Percentiles rank a stretch among this genome's conserved stretches.
phyloP scores from a whole-genome alignment of 2,113 vertebrate genomes.

The Corythaeola cristata region DNA sequence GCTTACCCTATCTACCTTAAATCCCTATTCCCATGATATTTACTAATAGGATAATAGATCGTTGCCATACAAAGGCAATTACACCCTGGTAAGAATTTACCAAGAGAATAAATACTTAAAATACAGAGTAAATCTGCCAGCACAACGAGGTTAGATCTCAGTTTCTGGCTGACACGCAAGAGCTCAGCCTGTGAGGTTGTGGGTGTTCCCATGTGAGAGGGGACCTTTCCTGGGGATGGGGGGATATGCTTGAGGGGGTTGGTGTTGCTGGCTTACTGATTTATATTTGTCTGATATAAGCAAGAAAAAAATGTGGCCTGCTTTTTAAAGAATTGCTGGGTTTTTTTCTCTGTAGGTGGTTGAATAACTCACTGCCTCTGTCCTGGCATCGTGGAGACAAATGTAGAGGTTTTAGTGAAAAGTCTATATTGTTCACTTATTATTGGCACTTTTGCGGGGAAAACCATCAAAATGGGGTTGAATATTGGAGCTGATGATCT shows the following conservation, averaged over 20 bases:
- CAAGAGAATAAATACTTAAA: not conserved
- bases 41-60: not conserved
- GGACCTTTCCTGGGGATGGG: not conserved
- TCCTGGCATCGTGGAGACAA: not conserved
- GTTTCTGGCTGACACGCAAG: not conserved
- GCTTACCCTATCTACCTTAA: not conserved
- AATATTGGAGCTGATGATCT: not conserved
- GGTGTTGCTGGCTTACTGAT: not conserved
- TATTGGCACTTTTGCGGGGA: too few relatives aligned
- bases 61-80: not conserved
- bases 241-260: not conserved
- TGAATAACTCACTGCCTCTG: not conserved
- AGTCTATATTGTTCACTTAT: not conserved
- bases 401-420: not conserved
- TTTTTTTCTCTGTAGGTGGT: not conserved
- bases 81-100: not conserved
- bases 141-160: not conserved
- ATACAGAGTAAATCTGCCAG: not conserved
- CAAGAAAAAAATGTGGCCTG: not conserved
- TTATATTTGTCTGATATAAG: not conserved
- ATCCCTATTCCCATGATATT: not conserved
- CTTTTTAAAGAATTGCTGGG: not conserved
- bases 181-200: accelerated
- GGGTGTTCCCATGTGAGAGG: not conserved
- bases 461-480: not conserved